Conservation (phyloP, 2,797 vertebrate genomes). For the Tiaroga cobitis region DNA sequence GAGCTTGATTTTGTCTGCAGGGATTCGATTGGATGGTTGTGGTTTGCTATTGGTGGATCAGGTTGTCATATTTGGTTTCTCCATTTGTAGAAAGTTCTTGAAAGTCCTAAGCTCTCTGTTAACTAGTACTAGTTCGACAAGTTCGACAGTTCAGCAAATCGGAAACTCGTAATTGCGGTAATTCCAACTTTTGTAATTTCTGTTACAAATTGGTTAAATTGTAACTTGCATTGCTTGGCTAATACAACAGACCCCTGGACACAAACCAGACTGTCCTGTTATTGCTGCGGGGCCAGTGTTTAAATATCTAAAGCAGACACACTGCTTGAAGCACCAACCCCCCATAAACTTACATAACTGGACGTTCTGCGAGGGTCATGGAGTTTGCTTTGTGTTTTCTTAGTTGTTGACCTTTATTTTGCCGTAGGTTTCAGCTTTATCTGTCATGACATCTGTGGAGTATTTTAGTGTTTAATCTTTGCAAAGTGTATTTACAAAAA, state of each 20-base stretch:
- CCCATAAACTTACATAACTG: slow-evolving; percentile 42
- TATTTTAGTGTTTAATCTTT: neutral
- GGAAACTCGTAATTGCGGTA: neutral
- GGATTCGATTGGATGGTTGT: neutral
- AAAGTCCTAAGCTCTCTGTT: neutral
- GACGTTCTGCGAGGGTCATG: slow-evolving; percentile 50
- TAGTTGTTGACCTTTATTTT: slow-evolving; percentile 55
- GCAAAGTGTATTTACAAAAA: neutral
- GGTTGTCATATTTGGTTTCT: neutral
- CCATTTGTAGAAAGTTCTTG: neutral
- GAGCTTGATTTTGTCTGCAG: neutral
- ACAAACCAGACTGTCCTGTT: slow-evolving; percentile 45
- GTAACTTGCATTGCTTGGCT: slow-evolving; percentile 5
- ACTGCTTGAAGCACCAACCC: slow-evolving; percentile 23
- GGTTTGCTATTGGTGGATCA: neutral
- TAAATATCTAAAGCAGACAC: slow-evolving; percentile 48
- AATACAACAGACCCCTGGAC: slow-evolving; percentile 28
- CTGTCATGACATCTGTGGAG: neutral
- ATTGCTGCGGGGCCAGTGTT: slow-evolving; percentile 33
- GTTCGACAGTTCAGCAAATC: neutral
- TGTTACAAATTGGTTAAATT: neutral
- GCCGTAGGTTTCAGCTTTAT: slow-evolving; percentile 50
- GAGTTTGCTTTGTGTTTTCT: slow-evolving; percentile 46
- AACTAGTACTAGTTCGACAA: neutral
- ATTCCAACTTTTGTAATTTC: neutral